These are phyloP conservation scores for Drosophila anceps DNA, from an alignment of 2,888 invertebrate species.

Conservation along the genomic window DNA sequence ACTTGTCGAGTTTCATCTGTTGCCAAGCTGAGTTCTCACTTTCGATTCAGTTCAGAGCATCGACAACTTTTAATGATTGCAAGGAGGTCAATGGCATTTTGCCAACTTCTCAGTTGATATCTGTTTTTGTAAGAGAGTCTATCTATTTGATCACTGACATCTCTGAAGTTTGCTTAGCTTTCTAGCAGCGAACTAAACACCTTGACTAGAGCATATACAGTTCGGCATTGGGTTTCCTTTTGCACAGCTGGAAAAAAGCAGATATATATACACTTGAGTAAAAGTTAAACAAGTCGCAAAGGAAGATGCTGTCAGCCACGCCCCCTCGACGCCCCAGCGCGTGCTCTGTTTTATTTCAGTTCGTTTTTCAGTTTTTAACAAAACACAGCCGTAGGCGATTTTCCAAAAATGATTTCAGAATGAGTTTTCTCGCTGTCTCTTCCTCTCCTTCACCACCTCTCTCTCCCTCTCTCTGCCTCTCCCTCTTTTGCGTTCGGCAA, in stretches of 20 bases:
- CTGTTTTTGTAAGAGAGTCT: not conserved
- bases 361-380: conserved; percentile 75
- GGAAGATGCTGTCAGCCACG: conserved; percentile 40
- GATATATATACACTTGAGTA: conserved; percentile 63
- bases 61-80: not conserved
- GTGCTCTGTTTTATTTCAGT: conserved; percentile 67
- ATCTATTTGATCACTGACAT: not conserved
- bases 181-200: not conserved
- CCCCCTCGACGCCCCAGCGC: conserved; percentile 2
- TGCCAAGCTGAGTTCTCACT: not conserved
- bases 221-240: conserved; percentile 11
- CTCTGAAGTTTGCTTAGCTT: not conserved
- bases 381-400: conserved; percentile 82
- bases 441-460: not conserved
- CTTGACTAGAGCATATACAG: conserved; percentile 18
- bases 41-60: not conserved
- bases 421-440: conserved; percentile 58
- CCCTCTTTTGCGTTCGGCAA: conserved; percentile 28
- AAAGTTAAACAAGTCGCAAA: conserved; percentile 73
- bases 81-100: no score
- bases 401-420: conserved; percentile 76
- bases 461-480: not conserved
- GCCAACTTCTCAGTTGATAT: not conserved
- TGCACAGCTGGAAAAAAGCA: conserved; percentile 11
- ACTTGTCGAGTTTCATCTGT: conserved; percentile 13